Evolutionary conservation across 1,140 invertebrate genomes (phyloP), one percentile per base, ranked within the genome.

Genomic region (Trachymyrmex cornetzi): DNA sequence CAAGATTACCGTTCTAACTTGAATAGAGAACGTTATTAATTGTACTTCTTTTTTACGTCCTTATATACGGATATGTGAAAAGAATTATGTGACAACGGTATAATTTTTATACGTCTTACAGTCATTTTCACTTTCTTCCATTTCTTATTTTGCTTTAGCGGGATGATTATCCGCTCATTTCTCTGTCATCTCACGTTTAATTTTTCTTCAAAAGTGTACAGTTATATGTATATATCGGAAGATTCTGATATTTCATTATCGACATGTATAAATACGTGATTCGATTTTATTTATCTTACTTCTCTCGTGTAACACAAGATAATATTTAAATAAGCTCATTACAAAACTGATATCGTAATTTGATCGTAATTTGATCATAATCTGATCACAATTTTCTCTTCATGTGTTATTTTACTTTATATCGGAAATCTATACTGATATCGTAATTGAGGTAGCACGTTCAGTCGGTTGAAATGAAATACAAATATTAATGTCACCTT

Each of bases 101-200:
- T 86, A 79, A 86, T 67, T 86, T 86, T 86, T 67, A 67, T 22
- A 53, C n/a, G 4, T 3, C 64, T 85, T 80, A 79, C 84, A 66
- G 9, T 53, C 53, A 2, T 80, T 80, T 59, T 67, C 75, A 24
- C 63, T 86, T 74, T 67, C 7, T 19, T 22, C 16, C 24, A 63
- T 80, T 87, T 75, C 59, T 69, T 27, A 53, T 48, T 74, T 88
- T 16, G 0, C 12, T 6, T 3, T 3, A 2, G 30, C 24, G 44
- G 22, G 77, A 64, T 85, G 11, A 11, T 77, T 22, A 12, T 6
- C 22, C 34, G 30, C 14, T 50, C 66, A 19, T 74, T 64, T 75
- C 34, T 57, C 55, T 24, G n/a, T 27, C 24, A 22, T 74, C 16
- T 66, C 48, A 16, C 22, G 38, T 63, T 57, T 71, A n/a, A 84